Conservation (phyloP, 2,113 vertebrate species). For the Osmerus eperlanus region DNA sequence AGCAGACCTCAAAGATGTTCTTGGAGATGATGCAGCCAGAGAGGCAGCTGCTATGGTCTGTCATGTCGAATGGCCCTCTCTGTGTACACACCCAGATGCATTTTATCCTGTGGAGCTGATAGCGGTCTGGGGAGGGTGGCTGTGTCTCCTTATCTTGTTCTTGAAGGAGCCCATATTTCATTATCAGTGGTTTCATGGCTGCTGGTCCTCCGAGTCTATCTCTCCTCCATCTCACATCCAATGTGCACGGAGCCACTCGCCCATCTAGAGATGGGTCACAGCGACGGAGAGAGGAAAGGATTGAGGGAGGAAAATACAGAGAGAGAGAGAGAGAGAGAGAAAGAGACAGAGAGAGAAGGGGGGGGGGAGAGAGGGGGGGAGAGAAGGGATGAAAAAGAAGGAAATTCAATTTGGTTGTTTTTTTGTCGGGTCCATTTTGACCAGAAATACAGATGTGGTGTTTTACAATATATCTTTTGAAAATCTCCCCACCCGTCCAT, state of each 20-base stretch:
- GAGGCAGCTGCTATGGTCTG: constrained; percentile 22
- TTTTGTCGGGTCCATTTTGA: no score
- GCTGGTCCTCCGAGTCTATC: constrained; percentile 46
- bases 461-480: no score
- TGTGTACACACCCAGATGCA: constrained; percentile 26
- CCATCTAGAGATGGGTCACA: background rate
- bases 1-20: constrained; percentile 26
- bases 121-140: constrained; percentile 32
- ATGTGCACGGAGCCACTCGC: constrained; percentile 43
- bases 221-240: constrained; percentile 43
- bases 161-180: constrained; percentile 57
- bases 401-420: no score
- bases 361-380: background rate
- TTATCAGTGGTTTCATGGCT: constrained; percentile 55
- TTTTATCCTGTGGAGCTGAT: constrained; percentile 51
- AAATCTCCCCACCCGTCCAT: no score
- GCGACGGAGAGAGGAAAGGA: background rate
- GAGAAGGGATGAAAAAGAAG: background rate
- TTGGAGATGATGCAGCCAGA: constrained; percentile 11
- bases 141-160: constrained; percentile 60
- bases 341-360: background rate
- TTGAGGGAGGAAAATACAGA: background rate
- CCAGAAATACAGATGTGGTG: no score
- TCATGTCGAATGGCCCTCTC: constrained; percentile 20
- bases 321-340: background rate